Evolutionary conservation across 2,888 invertebrate genomes (phyloP), one percentile per base, ranked within the genome.

Genomic region (Trilocha varians): DNA sequence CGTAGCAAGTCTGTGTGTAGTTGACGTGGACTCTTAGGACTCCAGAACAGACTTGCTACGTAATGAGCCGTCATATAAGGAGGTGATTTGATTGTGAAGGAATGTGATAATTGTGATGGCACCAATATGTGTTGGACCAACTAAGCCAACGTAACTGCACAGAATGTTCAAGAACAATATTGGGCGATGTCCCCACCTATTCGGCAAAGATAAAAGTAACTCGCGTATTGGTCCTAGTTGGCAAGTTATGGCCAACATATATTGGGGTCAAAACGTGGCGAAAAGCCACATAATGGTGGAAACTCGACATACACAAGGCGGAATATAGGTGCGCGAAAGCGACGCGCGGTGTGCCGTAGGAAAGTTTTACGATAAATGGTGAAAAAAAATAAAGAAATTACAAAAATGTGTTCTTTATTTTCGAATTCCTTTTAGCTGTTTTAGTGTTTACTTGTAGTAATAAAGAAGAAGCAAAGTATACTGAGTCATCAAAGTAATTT

Each of bases 311-410:
- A 78, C 80, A 79, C 82, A 78, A 78, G 77, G 73, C 78, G 77
- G 72, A 76, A 76, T 79, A 78, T 78, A 68, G 82, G 80, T 67
- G 78, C 78, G 82, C 77, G 77, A 71, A 70, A 73, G 78, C 73
- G 75, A 78, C 75, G 79, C 78, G 79, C 78, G 77, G 78, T 78
- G 75, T 80, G 79, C 77, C 79, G 76, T 83, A 80, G 78, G 82
- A 78, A 78, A 78, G 82, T 82, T 84, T 85, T 83, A 83, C 79
- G 83, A 85, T 85, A 85, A 85, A 85, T 84, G 84, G 84, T 84
- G 80, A 82, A 82, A 78, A 25, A n/a, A 80, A 83, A 80, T 82
- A 82, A 83, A 83, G 74, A 83, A 84, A 83, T 74, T 79, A 78
- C 73, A 80, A 83, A 83, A 75, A 49, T 43, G 15, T 2, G 41